Base-by-base conservation (phyloP, 2,888 invertebrate species). In the Drepanosiphum platanoidis region DNA sequence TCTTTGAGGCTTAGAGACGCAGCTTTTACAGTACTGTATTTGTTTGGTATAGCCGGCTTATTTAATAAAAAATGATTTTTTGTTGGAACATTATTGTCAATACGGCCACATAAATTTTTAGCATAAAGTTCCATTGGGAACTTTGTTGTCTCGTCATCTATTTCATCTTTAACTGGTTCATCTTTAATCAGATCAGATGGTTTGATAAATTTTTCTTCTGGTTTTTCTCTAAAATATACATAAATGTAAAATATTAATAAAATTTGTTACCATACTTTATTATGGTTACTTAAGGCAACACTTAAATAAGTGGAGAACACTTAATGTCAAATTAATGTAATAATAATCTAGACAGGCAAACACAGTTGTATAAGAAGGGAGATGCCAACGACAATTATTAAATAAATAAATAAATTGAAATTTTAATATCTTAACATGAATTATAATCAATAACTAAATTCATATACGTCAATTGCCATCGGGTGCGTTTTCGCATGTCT, bases 61-160 rank as follows among this genome's bases (percentile, higher is more conserved):
- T 91, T 91, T 4, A 93, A 93, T 87, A 92, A 92, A 86, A 92
- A 93, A 34, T 89, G 90, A 30, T 71, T 88, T 39, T 87, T 87
- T 15, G 86, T 52, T 42, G 87, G 86, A 30, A 89, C 90, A 0
- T 89, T 87, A 61, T 90, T 90, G 86, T 90, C 90, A 84, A 92
- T 91, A 89, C 91, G 92, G 27, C 91, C 89, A 86, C 92, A 91
- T 83, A 93, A 90, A 87, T 92, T 91, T 87, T 92, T 91, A 0
- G 92, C 89, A 88, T 93, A 92, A 9, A 91, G 91, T 86, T 89
- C 88, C 58, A 89, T 13, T 1, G 32, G 46, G 11, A 89, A 88
- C 82, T 92, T 91, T 87, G 90, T 90, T 86, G 90, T 86, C 52
- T 92, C 88, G 87, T 92, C 92, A 87, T 91, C 91, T 74, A 83